phyloP scores from a whole-genome alignment of 30 jellyfish, hydroid and myxozoan species.

The Pelagia noctiluca region DNA sequence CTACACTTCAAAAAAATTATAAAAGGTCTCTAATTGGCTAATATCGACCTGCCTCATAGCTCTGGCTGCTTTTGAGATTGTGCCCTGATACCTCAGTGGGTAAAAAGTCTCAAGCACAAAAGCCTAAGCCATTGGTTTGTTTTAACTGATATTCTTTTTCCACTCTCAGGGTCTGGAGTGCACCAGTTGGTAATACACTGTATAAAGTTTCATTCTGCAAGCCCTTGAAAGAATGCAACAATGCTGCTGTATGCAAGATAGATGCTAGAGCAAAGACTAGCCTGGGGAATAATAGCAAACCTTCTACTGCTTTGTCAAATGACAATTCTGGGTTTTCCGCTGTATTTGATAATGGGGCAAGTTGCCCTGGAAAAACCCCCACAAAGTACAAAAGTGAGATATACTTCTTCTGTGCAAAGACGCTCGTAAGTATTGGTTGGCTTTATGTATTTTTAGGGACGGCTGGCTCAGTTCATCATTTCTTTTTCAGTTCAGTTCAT shows the following conservation, averaged over 20 bases:
- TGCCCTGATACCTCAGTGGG: not conserved
- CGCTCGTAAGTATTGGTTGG: constrained; percentile 27
- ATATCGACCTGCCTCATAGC: too few species aligned
- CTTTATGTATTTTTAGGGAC: not conserved
- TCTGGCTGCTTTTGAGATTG: too few species aligned
- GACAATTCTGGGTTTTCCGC: constrained; percentile 55
- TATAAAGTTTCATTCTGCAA: constrained; percentile 40
- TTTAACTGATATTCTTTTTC: not conserved
- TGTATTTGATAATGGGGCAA: constrained; percentile 5
- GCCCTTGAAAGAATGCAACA: constrained; percentile 17
- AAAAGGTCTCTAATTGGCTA: too few species aligned
- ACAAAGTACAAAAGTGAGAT: constrained; percentile 39
- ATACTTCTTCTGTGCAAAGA: constrained; percentile 50
- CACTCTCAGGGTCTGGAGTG: constrained; percentile 44
- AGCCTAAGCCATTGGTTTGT: not conserved
- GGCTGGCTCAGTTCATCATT: not conserved
- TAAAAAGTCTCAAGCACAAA: not conserved
- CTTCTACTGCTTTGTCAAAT: constrained; percentile 15
- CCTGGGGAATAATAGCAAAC: constrained; percentile 18
- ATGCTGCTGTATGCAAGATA: constrained; percentile 33
- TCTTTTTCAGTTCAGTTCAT: too few species aligned
- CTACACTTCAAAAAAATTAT: too few species aligned
- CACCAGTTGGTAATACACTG: constrained; percentile 19
- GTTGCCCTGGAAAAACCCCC: constrained; percentile 1
- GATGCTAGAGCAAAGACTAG: constrained; percentile 16